Base-by-base conservation (phyloP, 2,113 vertebrate genomes). In the Aplodontia rufa region DNA sequence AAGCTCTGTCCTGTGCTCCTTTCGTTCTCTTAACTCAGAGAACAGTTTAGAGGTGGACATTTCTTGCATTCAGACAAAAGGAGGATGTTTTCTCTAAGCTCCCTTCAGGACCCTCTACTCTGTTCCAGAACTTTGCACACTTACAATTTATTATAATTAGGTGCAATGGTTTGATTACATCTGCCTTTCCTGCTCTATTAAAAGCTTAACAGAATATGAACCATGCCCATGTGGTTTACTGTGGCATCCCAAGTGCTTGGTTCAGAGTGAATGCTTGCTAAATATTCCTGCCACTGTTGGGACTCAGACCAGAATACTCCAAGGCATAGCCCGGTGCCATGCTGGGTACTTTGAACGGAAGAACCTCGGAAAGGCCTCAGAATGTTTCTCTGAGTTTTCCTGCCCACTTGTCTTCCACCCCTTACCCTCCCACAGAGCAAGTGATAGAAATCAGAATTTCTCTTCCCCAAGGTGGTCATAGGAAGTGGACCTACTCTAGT, bases 271-370 rank as follows among this genome's bases (percentile, higher is more conserved):
- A 74, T n/a, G 55, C 7, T 53, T 42, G 55, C 76, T 51, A 49
- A 83, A 79, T 71, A 79, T 58, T 88, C 8, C 58, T 64, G 30
- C 32, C 64, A 51, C 22, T 51, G 32, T 85, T 17, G 7, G 10
- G 17, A 51, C 26, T 58, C 10, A 42, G n/a, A 28, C 4, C 19
- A 37, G 32, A 17, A 30, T 24, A 45, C 45, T 74, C 55, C 45
- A 40, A 5, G 28, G 28, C 6, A 4, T 7, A 0, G 28, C 13
- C 4, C 20, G 0, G n/a, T 37, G 53, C 35, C 24, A 47, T 26
- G 66, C 53, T 58, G 19, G n/a, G 42, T 62, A 3, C 32, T 68
- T 55, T 58, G 62, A 93, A 12, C 32, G 17, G 71, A 62, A 24
- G 47, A 47, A 42, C 26, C 13, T 24, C 26, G 19, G 17, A 32